Evolutionary conservation across 2,888 invertebrate genomes (phyloP).

Genomic region (Pyrochroa serraticornis): DNA sequence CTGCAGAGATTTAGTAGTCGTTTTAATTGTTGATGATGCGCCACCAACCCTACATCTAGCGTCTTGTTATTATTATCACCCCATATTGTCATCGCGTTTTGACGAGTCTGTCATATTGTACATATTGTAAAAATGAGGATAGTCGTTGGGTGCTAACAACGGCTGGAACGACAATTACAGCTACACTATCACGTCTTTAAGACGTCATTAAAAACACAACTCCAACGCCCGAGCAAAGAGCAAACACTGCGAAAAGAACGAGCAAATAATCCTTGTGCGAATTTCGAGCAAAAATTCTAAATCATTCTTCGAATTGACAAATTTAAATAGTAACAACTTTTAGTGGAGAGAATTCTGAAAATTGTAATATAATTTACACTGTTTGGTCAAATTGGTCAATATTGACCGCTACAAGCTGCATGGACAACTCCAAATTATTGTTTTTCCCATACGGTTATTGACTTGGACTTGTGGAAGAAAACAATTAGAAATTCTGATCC

Average conservation of each 20-base stretch:
- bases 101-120: slow-evolving; percentile 1
- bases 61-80: slow-evolving; percentile 5
- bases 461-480: too few species aligned
- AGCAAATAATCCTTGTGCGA: background rate
- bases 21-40: background rate
- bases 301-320: too few species aligned
- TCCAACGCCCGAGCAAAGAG: background rate
- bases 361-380: too few species aligned
- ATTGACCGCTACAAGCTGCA: too few species aligned
- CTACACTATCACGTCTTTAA: slow-evolving; percentile 5
- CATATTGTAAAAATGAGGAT: background rate
- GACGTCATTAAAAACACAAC: slow-evolving; percentile 7
- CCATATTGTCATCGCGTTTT: slow-evolving; percentile 3
- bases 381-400: too few species aligned
- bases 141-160: slow-evolving; percentile 1
- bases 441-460: too few species aligned
- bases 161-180: slow-evolving; percentile 5
- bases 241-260: slow-evolving; percentile 2
- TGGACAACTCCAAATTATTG: too few species aligned
- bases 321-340: too few species aligned
- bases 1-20: background rate
- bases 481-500: too few species aligned
- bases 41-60: background rate
- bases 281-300: too few species aligned
- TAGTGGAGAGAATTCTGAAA: too few species aligned